phyloP scores from a whole-genome alignment of 2,797 vertebrate genomes.

The Sebastes vulpes region DNA sequence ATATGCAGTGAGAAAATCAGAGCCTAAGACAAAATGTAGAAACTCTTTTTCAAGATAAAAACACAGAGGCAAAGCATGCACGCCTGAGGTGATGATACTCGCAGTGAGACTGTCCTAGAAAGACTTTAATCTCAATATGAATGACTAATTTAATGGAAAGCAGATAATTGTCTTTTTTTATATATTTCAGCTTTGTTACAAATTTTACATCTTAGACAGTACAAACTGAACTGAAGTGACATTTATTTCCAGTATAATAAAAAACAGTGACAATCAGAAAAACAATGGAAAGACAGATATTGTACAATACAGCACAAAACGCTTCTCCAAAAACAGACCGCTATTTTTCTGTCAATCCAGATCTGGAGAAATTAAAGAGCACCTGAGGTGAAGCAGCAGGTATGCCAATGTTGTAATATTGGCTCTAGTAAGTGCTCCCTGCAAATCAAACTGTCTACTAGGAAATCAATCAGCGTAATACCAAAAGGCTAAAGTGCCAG shows the following conservation, averaged over 20 bases:
- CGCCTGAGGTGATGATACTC: constrained; percentile 41
- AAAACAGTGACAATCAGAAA: neutral
- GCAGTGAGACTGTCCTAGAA: constrained; percentile 46
- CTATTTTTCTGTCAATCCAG: neutral
- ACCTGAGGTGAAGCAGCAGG: constrained; percentile 12
- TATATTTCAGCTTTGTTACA: constrained; percentile 1
- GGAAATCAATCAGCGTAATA: constrained; percentile 41
- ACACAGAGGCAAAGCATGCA: constrained; percentile 23
- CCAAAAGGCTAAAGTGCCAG: constrained; percentile 31
- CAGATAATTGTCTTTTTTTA: constrained; percentile 24
- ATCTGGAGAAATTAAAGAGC: neutral
- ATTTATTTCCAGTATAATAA: neutral
- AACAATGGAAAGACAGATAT: neutral
- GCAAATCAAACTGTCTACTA: constrained; percentile 38
- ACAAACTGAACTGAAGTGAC: neutral
- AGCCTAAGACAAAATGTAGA: constrained; percentile 34
- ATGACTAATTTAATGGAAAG: constrained; percentile 46
- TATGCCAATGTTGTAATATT: neutral
- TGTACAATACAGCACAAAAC: neutral
- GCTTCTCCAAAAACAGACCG: neutral
- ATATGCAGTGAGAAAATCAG: constrained; percentile 35
- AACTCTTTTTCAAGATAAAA: constrained; percentile 35
- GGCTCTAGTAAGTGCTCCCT: neutral
- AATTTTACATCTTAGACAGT: neutral
- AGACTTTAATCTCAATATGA: constrained; percentile 55